Evolutionary conservation across 2,888 invertebrate species (phyloP).

Genomic region (Celastrina argiolus): DNA sequence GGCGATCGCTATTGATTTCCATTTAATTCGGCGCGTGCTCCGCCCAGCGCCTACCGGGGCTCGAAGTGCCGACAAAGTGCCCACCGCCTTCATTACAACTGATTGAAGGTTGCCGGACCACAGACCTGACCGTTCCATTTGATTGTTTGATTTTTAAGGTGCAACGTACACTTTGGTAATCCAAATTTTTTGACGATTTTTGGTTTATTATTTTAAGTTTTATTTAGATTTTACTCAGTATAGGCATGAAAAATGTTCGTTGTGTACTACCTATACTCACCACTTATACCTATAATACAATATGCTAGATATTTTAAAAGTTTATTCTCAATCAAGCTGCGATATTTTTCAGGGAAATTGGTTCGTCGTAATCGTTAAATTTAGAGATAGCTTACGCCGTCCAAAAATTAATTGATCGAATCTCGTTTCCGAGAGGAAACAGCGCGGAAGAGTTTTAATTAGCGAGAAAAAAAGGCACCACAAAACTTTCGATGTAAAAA

Average conservation of each 20-base stretch:
- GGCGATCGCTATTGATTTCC: constrained; percentile 70
- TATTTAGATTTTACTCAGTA: no score
- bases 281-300: no score
- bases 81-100: constrained; percentile 54
- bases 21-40: constrained; percentile 75
- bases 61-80: constrained; percentile 51
- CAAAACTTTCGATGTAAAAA: constrained; percentile 75
- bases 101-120: constrained; percentile 52
- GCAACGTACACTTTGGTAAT: constrained; percentile 10
- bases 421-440: constrained; percentile 75
- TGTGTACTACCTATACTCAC: background rate
- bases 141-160: constrained; percentile 30
- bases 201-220: background rate
- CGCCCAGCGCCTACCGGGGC: constrained; percentile 33
- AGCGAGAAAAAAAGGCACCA: constrained; percentile 73
- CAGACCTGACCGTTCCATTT: constrained; percentile 9
- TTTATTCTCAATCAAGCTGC: constrained; percentile 8
- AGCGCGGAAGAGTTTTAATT: constrained; percentile 78
- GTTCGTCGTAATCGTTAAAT: constrained; percentile 69
- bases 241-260: background rate
- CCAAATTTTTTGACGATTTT: background rate
- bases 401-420: constrained; percentile 77
- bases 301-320: background rate
- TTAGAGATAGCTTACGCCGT: constrained; percentile 69
- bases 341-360: constrained; percentile 56